A percentile compares a stretch with the other conserved stretches of the same genome.
Evolutionary conservation across 2,113 vertebrate species (phyloP).

Genomic region (Sakesphorus luctuosus): DNA sequence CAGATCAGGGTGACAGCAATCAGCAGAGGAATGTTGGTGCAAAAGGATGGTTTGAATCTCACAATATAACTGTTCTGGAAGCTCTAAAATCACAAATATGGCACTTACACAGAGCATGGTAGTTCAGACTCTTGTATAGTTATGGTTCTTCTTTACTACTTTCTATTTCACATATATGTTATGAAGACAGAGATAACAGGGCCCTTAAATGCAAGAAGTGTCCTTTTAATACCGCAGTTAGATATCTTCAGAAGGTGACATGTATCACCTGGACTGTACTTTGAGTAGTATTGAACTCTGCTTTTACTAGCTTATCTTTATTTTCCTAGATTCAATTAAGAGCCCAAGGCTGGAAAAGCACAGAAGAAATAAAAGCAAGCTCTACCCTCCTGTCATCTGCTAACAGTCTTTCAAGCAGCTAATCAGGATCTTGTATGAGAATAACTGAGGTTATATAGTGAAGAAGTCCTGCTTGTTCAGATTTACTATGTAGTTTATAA

Average conservation of each 20-base stretch:
- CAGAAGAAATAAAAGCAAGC: neutral
- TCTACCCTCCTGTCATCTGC: neutral
- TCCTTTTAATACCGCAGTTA: neutral
- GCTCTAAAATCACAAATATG: neutral
- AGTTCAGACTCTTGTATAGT: neutral
- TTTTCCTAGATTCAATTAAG: neutral
- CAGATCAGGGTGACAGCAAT: neutral
- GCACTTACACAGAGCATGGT: neutral
- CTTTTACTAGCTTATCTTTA: neutral
- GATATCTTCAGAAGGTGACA: neutral
- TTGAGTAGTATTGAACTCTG: neutral
- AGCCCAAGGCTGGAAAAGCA: neutral
- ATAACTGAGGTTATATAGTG: neutral
- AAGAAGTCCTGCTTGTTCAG: neutral
- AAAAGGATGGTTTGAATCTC: neutral
- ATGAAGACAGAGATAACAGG: neutral
- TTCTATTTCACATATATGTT: neutral
- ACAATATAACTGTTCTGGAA: neutral
- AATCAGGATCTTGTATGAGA: neutral
- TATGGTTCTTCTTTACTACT: neutral
- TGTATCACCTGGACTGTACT: neutral
- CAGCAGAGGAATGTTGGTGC: neutral
- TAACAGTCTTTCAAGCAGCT: neutral
- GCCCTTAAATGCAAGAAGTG: neutral
- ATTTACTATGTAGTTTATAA: neutral